A percentile compares a stretch with the other conserved stretches of the same genome.
Conservation (phyloP, 1,140 invertebrate species). For the Drosophila pruinosa region DNA sequence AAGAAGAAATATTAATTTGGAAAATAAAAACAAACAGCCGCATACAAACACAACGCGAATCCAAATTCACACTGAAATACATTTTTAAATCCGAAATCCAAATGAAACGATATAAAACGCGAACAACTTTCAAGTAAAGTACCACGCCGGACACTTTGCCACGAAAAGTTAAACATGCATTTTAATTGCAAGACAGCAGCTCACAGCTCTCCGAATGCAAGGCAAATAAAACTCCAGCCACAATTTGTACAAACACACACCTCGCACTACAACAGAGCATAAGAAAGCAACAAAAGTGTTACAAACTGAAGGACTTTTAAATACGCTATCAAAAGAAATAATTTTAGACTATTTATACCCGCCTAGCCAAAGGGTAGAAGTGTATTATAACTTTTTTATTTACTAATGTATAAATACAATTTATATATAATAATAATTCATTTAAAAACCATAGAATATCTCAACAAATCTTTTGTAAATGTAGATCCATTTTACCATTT, state of each 20-base stretch:
- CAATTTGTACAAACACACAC: constrained; percentile 63
- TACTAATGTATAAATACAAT: no score
- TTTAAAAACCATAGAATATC: no score
- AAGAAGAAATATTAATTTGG: constrained; percentile 79
- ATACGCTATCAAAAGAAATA: constrained; percentile 17
- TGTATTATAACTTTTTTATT: no score
- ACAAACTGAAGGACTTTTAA: neutral
- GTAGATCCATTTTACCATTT: no score
- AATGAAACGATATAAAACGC: constrained; percentile 18
- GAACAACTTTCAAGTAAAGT: constrained; percentile 68
- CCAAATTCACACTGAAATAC: neutral
- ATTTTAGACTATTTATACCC: no score
- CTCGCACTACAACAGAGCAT: neutral
- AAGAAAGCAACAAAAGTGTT: constrained; percentile 49
- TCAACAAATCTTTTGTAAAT: no score
- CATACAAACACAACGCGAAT: constrained; percentile 9
- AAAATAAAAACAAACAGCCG: constrained; percentile 57
- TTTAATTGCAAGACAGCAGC: constrained; percentile 61
- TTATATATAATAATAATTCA: no score
- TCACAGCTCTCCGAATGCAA: constrained; percentile 29
- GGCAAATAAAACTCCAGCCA: constrained; percentile 67
- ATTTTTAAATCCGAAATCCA: neutral
- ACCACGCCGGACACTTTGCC: constrained; percentile 50
- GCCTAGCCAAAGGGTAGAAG: no score
- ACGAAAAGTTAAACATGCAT: constrained; percentile 77